These are phyloP conservation scores for Phodopus roborovskii DNA, from an alignment of 2,113 vertebrate species.

Conservation along the genomic window DNA sequence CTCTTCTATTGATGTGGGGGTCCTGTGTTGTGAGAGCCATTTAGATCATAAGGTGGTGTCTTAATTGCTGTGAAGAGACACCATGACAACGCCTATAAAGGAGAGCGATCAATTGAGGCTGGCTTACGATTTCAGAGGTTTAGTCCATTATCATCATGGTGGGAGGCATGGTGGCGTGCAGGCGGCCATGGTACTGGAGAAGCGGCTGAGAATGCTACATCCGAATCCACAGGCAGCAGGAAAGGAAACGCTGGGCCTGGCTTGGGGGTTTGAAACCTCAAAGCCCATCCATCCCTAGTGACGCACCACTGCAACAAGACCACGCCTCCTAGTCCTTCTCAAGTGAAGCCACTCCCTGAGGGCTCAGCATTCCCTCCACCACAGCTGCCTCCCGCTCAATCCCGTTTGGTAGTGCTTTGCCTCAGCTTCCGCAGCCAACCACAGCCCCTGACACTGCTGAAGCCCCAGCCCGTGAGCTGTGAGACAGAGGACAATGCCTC, in stretches of 20 bases:
- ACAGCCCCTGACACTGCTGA: neutral
- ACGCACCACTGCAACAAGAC: neutral
- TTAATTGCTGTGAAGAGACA: neutral
- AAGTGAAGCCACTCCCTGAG: neutral
- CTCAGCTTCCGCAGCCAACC: neutral
- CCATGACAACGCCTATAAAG: neutral
- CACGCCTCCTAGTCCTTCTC: neutral
- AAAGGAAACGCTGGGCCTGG: neutral
- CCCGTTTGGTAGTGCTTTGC: rapidly evolving
- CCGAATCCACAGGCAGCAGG: neutral
- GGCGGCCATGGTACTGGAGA: neutral
- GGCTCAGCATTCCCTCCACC: neutral
- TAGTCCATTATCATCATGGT: neutral
- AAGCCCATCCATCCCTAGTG: neutral
- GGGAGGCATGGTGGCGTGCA: neutral
- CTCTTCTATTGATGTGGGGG: neutral
- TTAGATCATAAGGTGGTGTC: neutral
- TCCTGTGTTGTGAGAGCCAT: neutral
- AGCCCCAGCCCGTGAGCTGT: neutral
- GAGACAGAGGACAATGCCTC: neutral
- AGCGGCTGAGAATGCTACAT: neutral
- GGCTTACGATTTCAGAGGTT: neutral
- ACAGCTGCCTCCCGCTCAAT: too few relatives aligned
- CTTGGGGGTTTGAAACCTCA: neutral
- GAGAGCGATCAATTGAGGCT: neutral